These are phyloP conservation scores for Hydractinia symbiolongicarpus DNA, from an alignment of 30 jellyfish, hydroid and myxozoan species.

Conservation along the genomic window DNA sequence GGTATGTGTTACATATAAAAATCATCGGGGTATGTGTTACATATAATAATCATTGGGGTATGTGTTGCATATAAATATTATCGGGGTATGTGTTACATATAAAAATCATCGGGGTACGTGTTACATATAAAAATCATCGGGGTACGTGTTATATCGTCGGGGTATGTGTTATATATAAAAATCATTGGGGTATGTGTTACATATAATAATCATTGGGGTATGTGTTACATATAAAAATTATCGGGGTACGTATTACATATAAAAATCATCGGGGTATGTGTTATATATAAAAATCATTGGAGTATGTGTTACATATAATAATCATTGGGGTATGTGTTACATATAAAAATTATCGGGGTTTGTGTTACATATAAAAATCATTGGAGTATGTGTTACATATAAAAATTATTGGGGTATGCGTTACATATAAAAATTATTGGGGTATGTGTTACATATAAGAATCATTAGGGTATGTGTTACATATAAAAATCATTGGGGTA, in stretches of 20 bases:
- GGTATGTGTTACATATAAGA: constrained; percentile 32
- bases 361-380: not conserved
- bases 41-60: no score
- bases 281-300: constrained; percentile 32
- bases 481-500: constrained; percentile 70
- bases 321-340: constrained; percentile 53
- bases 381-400: no score
- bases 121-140: not conserved
- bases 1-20: constrained; percentile 35
- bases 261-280: constrained; percentile 58
- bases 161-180: constrained; percentile 34
- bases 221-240: constrained; percentile 24
- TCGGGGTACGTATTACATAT: constrained; percentile 38
- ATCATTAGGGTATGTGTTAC: no score
- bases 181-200: constrained; percentile 53
- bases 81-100: constrained; percentile 41
- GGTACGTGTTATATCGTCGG: no score
- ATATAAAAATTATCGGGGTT: constrained; percentile 53
- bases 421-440: constrained; percentile 33
- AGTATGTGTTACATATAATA: constrained; percentile 32
- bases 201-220: constrained; percentile 52
- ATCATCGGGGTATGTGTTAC: constrained; percentile 53
- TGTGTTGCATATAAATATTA: no score
- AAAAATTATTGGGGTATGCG: constrained; percentile 60
- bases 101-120: constrained; percentile 58